phyloP scores from a whole-genome alignment of 1,140 invertebrate species.

The Cephus cinctus region DNA sequence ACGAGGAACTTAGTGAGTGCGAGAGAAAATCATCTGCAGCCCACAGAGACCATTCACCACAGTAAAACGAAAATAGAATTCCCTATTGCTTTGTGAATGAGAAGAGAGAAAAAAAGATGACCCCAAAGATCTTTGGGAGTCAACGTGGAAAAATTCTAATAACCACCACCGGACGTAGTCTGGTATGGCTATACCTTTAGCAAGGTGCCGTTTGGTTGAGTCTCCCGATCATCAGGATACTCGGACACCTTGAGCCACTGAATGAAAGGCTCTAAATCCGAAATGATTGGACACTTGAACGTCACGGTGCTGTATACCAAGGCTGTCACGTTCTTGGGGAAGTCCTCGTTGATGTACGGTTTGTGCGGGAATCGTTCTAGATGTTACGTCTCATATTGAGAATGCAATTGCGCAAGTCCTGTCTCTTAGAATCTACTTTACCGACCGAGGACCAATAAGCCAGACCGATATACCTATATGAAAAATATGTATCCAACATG shows the following conservation, averaged over 20 bases:
- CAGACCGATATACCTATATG: not conserved
- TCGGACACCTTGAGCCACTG: slow-evolving; percentile 68
- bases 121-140: no score
- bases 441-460: no score
- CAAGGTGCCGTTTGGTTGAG: slow-evolving; percentile 55
- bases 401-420: no score
- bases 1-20: no score
- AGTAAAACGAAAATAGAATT: no score
- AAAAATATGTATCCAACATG: not conserved
- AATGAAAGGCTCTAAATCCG: slow-evolving; percentile 74
- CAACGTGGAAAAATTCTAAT: no score
- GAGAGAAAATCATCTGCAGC: no score
- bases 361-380: slow-evolving; percentile 74
- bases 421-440: no score
- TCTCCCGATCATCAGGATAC: slow-evolving; percentile 55
- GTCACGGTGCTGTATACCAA: slow-evolving; percentile 67
- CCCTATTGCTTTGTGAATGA: no score
- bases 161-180: no score
- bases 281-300: slow-evolving; percentile 72
- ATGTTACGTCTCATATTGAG: slow-evolving; percentile 1
- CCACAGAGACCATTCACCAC: no score
- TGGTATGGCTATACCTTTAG: slow-evolving; percentile 57
- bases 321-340: slow-evolving; percentile 76
- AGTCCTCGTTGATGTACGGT: slow-evolving; percentile 76
- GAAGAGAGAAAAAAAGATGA: no score